Base-by-base conservation (phyloP, 1,140 invertebrate species). In the Procambarus clarkii region DNA sequence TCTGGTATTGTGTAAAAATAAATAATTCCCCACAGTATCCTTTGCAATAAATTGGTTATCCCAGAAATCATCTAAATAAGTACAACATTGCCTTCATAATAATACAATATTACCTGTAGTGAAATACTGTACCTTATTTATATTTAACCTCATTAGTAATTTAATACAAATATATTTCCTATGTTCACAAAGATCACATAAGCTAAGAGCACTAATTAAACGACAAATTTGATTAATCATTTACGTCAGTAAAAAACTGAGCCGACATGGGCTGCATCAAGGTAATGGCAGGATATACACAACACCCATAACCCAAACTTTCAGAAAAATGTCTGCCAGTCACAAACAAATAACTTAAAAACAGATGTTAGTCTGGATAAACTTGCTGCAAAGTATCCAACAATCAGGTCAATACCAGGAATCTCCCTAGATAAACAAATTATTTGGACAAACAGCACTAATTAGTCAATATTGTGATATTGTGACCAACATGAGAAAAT, bases 291-390 rank as follows among this genome's bases (percentile, higher is more conserved):
- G 21, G 34, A 11, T 74, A 74, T 34, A 74, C 5, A 74, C 24
- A 74, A 21, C 24, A 74, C n/a, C n/a, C 69, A 74, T 74, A 74
- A 34, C n/a, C 24, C 8, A 21, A 74, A 34, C n/a, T 8, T 74
- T 74, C 69, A 74, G n/a, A 74, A 74, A 74, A 74, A 24, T 5
- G 15, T 74, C 69, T 74, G n/a, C n/a, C 24, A 74, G n/a, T 74
- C 24, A 74, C 8, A 9, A 74, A 24, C 5, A 34, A 24, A 24
- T 74, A 34, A 74, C 69, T 34, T 74, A 24, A 74, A 74, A 64
- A 21, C 4, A 34, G 24, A 3, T 74, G 24, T 74, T 74, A 74
- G 69, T 74, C 24, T 2, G 11, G n/a, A 5, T 74, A 34, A 74
- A 74, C n/a, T 74, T n/a, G 34, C n/a, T 34, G 24, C 7, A 4